phyloP scores from a whole-genome alignment of 2,797 vertebrate species.

The Neosilurus hyrtlii region DNA sequence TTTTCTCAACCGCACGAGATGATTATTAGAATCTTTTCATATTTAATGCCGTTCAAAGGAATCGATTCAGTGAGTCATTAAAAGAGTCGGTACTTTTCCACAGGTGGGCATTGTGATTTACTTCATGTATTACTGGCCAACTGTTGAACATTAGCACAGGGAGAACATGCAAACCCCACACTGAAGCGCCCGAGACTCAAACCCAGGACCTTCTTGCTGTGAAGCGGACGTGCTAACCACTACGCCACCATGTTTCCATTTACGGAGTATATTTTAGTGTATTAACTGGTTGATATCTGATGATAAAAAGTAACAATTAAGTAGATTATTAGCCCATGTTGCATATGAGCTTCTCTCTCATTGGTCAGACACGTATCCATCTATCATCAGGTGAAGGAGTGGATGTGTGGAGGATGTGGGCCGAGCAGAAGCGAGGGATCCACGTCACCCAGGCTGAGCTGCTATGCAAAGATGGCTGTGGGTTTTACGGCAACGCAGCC shows the following conservation, averaged over 20 bases:
- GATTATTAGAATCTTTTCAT: not conserved
- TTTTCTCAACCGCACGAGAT: not conserved
- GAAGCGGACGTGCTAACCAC: no score
- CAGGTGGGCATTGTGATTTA: not conserved
- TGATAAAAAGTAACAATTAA: no score
- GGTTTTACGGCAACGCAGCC: conserved; percentile 79
- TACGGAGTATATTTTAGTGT: no score
- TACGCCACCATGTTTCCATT: no score
- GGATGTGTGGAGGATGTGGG: conserved; percentile 63
- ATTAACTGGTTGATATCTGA: no score
- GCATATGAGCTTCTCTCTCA: no score
- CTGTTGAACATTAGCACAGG: not conserved
- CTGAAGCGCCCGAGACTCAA: no score
- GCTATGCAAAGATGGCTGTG: conserved; percentile 78
- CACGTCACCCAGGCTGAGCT: conserved; percentile 73
- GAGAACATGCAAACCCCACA: no score
- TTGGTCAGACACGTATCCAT: no score
- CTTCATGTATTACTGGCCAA: not conserved
- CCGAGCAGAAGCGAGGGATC: conserved; percentile 71
- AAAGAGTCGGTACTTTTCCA: not conserved
- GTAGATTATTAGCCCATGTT: no score
- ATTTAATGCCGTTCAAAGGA: not conserved
- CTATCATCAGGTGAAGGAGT: conserved; percentile 11
- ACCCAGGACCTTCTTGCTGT: no score
- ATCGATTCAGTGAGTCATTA: not conserved